Evolutionary conservation across 2,888 invertebrate genomes (phyloP).

Genomic region (Trachelus iudaicus): DNA sequence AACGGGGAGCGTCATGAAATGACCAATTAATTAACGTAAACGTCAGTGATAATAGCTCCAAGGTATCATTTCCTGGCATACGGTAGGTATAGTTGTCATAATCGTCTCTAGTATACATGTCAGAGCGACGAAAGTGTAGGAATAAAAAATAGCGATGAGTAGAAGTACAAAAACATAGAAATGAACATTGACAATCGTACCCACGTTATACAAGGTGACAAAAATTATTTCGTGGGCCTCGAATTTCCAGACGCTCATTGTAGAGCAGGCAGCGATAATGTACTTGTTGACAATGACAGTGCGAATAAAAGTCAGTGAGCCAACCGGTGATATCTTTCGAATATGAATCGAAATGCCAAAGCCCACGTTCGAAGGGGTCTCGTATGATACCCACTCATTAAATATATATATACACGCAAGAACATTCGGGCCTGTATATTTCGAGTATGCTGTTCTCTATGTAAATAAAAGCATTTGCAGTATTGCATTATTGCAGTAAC

Average conservation of each 20-base stretch:
- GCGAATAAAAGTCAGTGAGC: conserved; percentile 39
- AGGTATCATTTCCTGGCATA: conserved; percentile 42
- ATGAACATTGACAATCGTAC: too few species aligned
- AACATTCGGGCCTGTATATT: not conserved
- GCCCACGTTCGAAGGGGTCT: not conserved
- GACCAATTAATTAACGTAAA: conserved; percentile 52
- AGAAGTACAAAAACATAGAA: too few species aligned
- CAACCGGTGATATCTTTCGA: conserved; percentile 44
- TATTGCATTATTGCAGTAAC: not conserved
- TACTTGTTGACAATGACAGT: conserved; percentile 23
- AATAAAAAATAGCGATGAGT: not conserved
- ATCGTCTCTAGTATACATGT: not conserved
- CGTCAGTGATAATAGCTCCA: conserved; percentile 52
- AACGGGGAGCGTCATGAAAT: conserved; percentile 39
- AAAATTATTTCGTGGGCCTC: not conserved
- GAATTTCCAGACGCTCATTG: not conserved
- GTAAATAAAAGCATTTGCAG: not conserved
- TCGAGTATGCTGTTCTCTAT: not conserved
- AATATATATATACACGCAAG: conserved; percentile 7
- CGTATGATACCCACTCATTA: conserved; percentile 4
- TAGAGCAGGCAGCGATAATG: conserved; percentile 13
- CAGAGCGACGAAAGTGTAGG: not conserved
- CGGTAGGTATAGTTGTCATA: not conserved
- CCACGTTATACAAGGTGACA: not conserved
- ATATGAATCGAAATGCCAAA: conserved; percentile 43